Base-by-base conservation (phyloP, 2,888 invertebrate species). In the Orthosia gracilis region DNA sequence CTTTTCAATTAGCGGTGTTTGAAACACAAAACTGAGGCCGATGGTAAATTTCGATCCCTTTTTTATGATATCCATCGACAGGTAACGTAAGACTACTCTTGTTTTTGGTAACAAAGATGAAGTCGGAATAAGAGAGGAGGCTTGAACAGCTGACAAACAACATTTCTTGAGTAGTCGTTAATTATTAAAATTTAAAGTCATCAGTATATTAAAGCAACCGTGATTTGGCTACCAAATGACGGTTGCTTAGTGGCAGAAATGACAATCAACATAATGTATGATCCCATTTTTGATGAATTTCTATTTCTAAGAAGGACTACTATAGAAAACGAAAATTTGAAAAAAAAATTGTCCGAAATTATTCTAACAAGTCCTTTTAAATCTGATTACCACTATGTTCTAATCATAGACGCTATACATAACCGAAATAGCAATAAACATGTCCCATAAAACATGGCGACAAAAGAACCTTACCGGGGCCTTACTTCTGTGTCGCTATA, bases 1-100 rank as follows among this genome's bases (percentile, higher is more conserved):
- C 78, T 89, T 90, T 91, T 92, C 92, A 93, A 94, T 94, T 94
- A 94, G 89, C 91, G 87, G 89, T 87, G 82, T 88, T 86, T 86
- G 79, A 84, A 86, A 91, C 90, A 88, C 87, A 85, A 82, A 88
- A 85, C 85, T 85, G 72, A 87, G 85, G 88, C 84, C 86, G 87
- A 83, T 88, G 85, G 73, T 76, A 31, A 76, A 82, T 86, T 86
- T 87, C 76, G 80, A 76, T 80, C 81, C 76, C 69, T 84, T 83
- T 86, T 85, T 92, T 91, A 87, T 83, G 77, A 73, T 86, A 89
- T 61, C 47, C 23, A 49, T 91, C 89, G 90, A 90, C 93, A 94
- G 93, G 94, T 93, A 93, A 88, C 79, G 78, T 76, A 83, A 82
- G 73, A 81, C 78, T 68, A 55, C 47, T 55, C 21, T 52, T 77